Conservation (phyloP, 2,113 vertebrate species). For the Chlorodrepanis virens region DNA sequence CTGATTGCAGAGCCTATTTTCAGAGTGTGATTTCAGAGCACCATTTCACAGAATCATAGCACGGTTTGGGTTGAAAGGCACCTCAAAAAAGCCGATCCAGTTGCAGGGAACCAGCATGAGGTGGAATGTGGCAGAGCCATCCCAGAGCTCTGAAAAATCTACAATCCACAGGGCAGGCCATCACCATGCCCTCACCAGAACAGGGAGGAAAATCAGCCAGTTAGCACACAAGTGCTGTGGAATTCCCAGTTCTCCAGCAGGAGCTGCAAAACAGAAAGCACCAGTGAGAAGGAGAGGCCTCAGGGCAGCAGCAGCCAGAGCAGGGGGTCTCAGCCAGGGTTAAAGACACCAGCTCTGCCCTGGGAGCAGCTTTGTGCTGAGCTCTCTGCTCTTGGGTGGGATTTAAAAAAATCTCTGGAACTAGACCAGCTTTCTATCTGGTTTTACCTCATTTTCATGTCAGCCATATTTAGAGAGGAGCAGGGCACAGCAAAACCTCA, state of each 20-base stretch:
- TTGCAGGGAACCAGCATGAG: rapidly evolving
- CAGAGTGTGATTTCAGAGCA: not conserved
- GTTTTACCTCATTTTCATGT: not conserved
- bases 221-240: not conserved
- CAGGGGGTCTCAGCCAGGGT: not conserved
- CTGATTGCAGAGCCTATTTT: no score
- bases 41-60: not conserved
- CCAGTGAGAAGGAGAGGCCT: not conserved
- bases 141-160: not conserved
- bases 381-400: not conserved
- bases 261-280: not conserved
- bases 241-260: not conserved
- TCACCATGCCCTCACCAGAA: rapidly evolving
- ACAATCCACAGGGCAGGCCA: rapidly evolving
- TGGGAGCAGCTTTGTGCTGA: not conserved
- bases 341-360: not conserved
- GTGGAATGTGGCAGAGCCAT: not conserved
- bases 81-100: not conserved
- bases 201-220: not conserved
- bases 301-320: not conserved
- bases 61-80: rapidly evolving
- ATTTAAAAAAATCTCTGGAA: not conserved
- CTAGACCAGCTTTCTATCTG: not conserved
- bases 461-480: not conserved
- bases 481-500: rapidly evolving